phyloP scores from a whole-genome alignment of 2,797 vertebrate species.

The Microctenopoma stevenorrisi region DNA sequence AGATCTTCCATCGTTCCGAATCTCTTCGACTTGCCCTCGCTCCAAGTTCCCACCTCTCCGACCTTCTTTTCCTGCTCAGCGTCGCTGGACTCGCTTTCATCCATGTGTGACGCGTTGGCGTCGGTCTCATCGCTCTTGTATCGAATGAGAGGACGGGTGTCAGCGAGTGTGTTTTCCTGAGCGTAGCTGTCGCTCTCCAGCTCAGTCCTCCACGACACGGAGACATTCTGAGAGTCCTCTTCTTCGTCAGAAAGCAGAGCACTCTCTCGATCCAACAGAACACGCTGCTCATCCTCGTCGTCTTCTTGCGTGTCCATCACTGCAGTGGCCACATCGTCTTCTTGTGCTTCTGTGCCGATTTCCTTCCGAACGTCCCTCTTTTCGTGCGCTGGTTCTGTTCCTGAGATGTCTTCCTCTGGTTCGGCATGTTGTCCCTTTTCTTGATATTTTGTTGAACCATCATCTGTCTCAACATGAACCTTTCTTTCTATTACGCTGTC shows the following conservation, averaged over 20 bases:
- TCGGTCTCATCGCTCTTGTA: slow-evolving; percentile 84
- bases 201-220: slow-evolving; percentile 80
- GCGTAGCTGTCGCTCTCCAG: slow-evolving; percentile 81
- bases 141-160: slow-evolving; percentile 82
- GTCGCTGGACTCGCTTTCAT: slow-evolving; percentile 76
- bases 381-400: slow-evolving; percentile 40
- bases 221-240: slow-evolving; percentile 80
- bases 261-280: slow-evolving; percentile 17
- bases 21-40: slow-evolving; percentile 67
- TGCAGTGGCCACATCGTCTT: background rate
- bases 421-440: slow-evolving; percentile 58
- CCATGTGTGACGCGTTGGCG: slow-evolving; percentile 69
- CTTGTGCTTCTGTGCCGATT: background rate
- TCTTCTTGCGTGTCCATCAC: slow-evolving; percentile 9
- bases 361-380: slow-evolving; percentile 12
- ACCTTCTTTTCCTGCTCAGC: slow-evolving; percentile 74
- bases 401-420: slow-evolving; percentile 73
- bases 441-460: slow-evolving; percentile 31
- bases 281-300: background rate
- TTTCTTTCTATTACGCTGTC: slow-evolving; percentile 77
- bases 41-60: slow-evolving; percentile 59
- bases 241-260: slow-evolving; percentile 52
- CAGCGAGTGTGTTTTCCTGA: slow-evolving; percentile 85
- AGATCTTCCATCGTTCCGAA: slow-evolving; percentile 85
- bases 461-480: slow-evolving; percentile 32